phyloP scores from a whole-genome alignment of 2,113 vertebrate species.

The Brachyhypopomus occidentalis region DNA sequence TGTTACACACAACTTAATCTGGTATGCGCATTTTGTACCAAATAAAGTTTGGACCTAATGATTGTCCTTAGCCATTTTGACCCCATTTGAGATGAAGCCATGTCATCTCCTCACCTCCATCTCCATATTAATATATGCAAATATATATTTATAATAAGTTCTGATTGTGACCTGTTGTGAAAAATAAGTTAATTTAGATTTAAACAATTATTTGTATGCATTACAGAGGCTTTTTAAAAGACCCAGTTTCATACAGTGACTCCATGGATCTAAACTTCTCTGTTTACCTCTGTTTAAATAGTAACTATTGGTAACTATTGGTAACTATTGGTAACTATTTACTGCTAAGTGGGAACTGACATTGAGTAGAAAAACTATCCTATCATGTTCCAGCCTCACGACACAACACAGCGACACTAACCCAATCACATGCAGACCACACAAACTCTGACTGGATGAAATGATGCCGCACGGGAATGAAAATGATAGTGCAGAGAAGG shows the following conservation, averaged over 20 bases:
- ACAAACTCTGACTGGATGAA: conserved; percentile 49
- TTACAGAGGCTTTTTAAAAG: no score
- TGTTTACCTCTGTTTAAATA: no score
- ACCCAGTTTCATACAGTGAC: background rate
- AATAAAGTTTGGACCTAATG: background rate
- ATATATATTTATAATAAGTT: background rate
- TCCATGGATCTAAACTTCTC: conserved; percentile 4
- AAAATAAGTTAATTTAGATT: background rate
- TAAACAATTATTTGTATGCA: no score
- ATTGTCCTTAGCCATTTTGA: background rate
- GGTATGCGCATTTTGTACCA: background rate
- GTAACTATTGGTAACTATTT: conserved; percentile 9
- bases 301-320: no score
- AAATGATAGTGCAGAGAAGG: conserved; percentile 71
- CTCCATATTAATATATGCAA: background rate
- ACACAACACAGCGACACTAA: conserved; percentile 32
- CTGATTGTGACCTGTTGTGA: background rate
- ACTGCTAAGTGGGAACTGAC: conserved; percentile 31
- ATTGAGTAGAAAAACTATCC: conserved; percentile 27
- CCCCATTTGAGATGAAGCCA: background rate
- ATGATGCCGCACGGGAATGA: conserved; percentile 43
- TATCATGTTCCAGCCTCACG: background rate
- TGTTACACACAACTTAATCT: background rate
- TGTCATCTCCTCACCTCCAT: background rate
- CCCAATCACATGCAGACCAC: conserved; percentile 39